These are phyloP conservation scores for Drosophila percnosoma DNA, from an alignment of 2,888 invertebrate species.

Conservation along the genomic window DNA sequence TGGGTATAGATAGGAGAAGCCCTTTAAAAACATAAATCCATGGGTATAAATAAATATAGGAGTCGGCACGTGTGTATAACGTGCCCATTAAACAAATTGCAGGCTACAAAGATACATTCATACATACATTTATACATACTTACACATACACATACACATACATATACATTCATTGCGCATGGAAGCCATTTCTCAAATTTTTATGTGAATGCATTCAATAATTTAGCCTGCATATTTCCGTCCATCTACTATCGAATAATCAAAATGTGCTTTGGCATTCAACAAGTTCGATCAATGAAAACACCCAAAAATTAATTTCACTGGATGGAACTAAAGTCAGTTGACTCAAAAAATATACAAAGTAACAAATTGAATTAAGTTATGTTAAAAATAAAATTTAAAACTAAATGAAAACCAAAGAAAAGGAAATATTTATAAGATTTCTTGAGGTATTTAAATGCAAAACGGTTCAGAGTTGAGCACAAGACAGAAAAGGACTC, in stretches of 20 bases:
- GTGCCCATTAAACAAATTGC: neutral
- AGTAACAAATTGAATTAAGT: neutral
- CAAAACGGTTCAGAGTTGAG: neutral
- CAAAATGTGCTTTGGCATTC: neutral
- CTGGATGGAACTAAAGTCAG: neutral
- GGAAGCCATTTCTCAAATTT: neutral
- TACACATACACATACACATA: neutral
- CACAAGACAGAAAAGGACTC: neutral
- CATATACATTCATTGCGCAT: neutral
- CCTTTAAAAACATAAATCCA: neutral
- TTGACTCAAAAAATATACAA: neutral
- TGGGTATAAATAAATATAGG: neutral
- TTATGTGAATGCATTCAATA: neutral
- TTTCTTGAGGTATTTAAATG: neutral
- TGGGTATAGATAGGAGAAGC: neutral
- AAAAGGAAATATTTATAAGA: neutral
- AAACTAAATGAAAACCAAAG: neutral
- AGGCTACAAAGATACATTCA: neutral
- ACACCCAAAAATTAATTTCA: neutral
- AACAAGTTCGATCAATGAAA: neutral
- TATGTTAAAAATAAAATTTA: neutral
- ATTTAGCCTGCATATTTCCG: neutral
- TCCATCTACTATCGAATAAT: neutral
- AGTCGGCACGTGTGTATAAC: neutral
- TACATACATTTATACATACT: neutral